A percentile compares a stretch with the other conserved stretches of the same genome.
phyloP scores from a whole-genome alignment of 2,888 invertebrate genomes.

The Spatulosminthurus flaviceps region DNA sequence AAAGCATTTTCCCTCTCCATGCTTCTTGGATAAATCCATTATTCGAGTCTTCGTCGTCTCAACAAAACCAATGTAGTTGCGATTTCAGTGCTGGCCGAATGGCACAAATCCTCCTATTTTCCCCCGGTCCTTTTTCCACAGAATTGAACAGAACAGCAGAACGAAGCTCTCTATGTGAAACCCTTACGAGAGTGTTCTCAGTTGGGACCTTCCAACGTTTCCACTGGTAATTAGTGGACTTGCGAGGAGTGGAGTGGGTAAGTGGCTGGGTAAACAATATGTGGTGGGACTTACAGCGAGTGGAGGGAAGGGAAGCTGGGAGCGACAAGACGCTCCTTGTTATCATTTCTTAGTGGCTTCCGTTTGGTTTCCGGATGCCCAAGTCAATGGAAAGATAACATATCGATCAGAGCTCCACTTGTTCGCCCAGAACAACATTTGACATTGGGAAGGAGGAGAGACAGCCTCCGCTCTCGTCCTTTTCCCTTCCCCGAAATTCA shows the following conservation, averaged over 20 bases:
- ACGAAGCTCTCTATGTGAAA: too few relatives aligned
- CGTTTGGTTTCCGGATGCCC: slow-evolving; percentile 43
- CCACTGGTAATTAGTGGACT: too few relatives aligned
- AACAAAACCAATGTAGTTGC: background rate
- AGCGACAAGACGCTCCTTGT: slow-evolving; percentile 41
- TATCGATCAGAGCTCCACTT: slow-evolving; percentile 43
- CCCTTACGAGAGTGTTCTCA: too few relatives aligned
- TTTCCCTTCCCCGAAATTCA: background rate
- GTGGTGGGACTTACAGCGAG: background rate
- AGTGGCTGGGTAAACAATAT: background rate
- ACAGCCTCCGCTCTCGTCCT: background rate
- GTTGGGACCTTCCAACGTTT: too few relatives aligned
- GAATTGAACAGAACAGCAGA: too few relatives aligned
- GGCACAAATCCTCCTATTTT: too few relatives aligned
- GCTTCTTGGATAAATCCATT: background rate
- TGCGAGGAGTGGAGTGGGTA: background rate
- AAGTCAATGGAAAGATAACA: slow-evolving; percentile 53
- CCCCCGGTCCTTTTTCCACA: too few relatives aligned
- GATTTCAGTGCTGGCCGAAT: too few relatives aligned
- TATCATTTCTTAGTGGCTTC: slow-evolving; percentile 47
- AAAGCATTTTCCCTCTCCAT: slow-evolving; percentile 1
- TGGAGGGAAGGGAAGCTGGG: slow-evolving; percentile 23
- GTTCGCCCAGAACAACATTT: background rate
- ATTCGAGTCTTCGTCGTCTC: background rate
- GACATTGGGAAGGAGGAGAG: slow-evolving; percentile 2